A percentile compares a stretch with the other conserved stretches of the same genome.
These are phyloP conservation scores for Bambusicola thoracicus DNA, from an alignment of 2,113 vertebrate genomes.

Conservation along the genomic window DNA sequence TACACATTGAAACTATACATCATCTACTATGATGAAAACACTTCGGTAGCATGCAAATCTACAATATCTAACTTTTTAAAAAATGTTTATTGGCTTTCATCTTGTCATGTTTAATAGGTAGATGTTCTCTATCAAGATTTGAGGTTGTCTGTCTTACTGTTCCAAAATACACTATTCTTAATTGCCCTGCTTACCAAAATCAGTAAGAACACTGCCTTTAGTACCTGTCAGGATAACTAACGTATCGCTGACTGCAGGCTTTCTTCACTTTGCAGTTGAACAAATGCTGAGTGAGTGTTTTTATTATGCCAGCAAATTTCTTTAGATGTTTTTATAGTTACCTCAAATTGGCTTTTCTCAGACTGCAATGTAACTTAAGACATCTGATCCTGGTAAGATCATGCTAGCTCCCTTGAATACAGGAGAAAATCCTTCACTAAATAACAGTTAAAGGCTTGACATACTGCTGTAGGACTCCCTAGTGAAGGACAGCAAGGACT, in stretches of 20 bases:
- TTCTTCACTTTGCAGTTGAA: neutral
- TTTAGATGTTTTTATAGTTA: neutral
- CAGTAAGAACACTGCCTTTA: neutral
- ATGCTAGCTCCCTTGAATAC: neutral
- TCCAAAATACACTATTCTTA: neutral
- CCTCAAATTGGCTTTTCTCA: neutral
- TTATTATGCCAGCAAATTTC: neutral
- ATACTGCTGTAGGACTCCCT: neutral
- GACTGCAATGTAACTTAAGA: neutral
- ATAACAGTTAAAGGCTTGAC: neutral
- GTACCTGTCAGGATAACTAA: neutral
- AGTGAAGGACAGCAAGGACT: constrained; percentile 13
- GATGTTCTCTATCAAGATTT: neutral
- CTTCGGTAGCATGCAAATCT: neutral
- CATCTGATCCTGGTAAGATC: neutral
- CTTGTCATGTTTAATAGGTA: neutral
- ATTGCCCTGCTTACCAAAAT: neutral
- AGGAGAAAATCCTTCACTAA: neutral
- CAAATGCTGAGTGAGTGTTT: neutral
- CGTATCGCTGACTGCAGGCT: neutral
- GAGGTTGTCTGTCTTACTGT: neutral
- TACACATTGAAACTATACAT: neutral
- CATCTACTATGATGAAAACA: neutral
- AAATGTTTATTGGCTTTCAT: neutral
- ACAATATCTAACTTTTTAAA: neutral